phyloP scores from a whole-genome alignment of 2,113 vertebrate species.

The Merops nubicus region DNA sequence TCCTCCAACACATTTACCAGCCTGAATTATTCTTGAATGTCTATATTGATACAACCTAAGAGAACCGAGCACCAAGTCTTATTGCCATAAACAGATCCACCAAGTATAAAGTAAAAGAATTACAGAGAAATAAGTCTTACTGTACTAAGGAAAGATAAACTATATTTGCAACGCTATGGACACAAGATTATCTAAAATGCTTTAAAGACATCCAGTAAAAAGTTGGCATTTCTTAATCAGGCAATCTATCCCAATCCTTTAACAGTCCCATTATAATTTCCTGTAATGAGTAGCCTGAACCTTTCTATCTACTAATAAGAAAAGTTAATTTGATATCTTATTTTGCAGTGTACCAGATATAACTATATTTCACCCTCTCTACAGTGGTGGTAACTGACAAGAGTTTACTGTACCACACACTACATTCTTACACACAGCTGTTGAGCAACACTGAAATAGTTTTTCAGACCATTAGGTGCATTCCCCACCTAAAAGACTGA shows the following conservation, averaged over 20 bases:
- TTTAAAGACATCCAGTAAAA: not conserved
- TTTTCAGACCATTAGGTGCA: conserved; percentile 56
- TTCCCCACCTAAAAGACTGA: conserved; percentile 12
- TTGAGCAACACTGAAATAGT: conserved; percentile 14
- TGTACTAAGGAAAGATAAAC: not conserved
- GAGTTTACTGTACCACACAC: not conserved
- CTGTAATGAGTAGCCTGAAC: not conserved
- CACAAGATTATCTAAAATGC: not conserved
- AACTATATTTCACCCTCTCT: not conserved
- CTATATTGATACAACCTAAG: rapidly evolving
- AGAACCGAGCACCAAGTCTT: not conserved
- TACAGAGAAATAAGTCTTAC: not conserved
- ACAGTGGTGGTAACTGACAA: not conserved
- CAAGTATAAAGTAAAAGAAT: not conserved
- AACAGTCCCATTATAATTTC: not conserved
- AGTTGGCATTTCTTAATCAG: not conserved
- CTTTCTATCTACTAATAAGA: not conserved
- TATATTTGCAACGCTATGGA: not conserved
- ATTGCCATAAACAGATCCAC: not conserved
- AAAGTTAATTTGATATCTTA: not conserved
- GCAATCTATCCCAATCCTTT: not conserved
- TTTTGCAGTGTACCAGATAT: not conserved
- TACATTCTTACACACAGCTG: not conserved
- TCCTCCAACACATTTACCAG: not conserved
- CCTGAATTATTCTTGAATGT: not conserved